Evolutionary conservation across 2,113 vertebrate species (phyloP), one percentile per base, ranked within the genome.

Genomic region (Psittacus erithacus): DNA sequence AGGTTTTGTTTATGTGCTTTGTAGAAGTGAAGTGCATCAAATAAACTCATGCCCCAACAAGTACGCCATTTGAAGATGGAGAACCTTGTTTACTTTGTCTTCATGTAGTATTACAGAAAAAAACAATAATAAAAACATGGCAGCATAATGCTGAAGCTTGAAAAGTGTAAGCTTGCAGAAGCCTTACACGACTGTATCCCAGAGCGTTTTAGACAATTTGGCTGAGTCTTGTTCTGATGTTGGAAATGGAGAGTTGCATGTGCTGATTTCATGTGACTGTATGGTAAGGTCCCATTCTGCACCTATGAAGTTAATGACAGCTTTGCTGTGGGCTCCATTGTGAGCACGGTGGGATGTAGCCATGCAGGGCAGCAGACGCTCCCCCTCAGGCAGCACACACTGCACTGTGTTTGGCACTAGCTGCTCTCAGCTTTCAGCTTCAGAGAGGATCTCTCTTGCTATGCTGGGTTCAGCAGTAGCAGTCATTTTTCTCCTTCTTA

Each of bases 311-410:
- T 49, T 81, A 24, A 20, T 19, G 47, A 53, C 29, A 46, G 17
- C 35, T 53, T 55, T 15, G 10, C 69, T 1, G 0, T 86, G 43
- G 71, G 68, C 50, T 82, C 29, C 33, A 2, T 3, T 39, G 52
- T 17, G 82, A 67, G 41, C 9, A 10, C 2, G 35, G n/a, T 53
- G 49, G 41, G 76, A 44, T 83, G 77, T 28, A 47, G 22, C 24
- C 7, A 0, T n/a, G 75, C 50, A 31, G 77, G 52, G 38, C 0
- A 0, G 52, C 62, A 65, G 86, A 65, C 1, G 4, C 75, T 17
- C 33, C 59, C 70, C 25, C 35, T 67, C 74, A 52, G 68, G 47
- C n/a, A 63, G 52, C 38, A 2, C 10, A 6, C 3, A 0, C 65
- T 57, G 57, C 33, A 1, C 27, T 13, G 12, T n/a, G 46, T 27